Conservation (phyloP, 2,113 vertebrate genomes). For the Perca fluviatilis region DNA sequence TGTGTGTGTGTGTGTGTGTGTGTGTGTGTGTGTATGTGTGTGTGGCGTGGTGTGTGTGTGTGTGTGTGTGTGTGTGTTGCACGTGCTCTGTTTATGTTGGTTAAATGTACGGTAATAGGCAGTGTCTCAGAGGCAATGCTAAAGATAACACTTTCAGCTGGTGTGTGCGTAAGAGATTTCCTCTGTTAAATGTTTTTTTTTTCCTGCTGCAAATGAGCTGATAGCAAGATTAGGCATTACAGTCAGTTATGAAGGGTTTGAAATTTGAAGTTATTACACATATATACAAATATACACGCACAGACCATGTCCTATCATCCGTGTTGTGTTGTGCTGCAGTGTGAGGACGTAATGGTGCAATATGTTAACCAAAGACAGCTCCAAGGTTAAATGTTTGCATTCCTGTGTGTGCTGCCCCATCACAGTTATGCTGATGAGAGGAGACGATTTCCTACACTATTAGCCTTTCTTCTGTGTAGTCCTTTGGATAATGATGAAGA, state of each 20-base stretch:
- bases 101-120: constrained; percentile 51
- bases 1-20: constrained; percentile 2
- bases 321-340: constrained; percentile 40
- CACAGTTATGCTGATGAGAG: constrained; percentile 44
- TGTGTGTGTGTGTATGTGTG: constrained; percentile 18
- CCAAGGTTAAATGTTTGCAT: constrained; percentile 71
- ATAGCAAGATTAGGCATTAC: constrained; percentile 9
- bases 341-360: constrained; percentile 37
- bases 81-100: constrained; percentile 37
- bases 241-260: constrained; percentile 18
- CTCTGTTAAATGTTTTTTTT: constrained; percentile 39
- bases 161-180: constrained; percentile 31
- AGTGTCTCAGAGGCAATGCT: constrained; percentile 33
- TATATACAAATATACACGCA: constrained; percentile 1
- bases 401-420: constrained; percentile 29
- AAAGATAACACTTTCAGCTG: constrained; percentile 42
- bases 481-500: constrained; percentile 54
- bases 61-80: neutral
- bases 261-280: constrained; percentile 1
- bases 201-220: constrained; percentile 21
- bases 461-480: constrained; percentile 9
- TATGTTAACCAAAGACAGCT: constrained; percentile 46
- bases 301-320: constrained; percentile 6
- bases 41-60: too few species aligned
- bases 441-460: constrained; percentile 37